These are phyloP conservation scores for Ceyx cyanopectus DNA, from an alignment of 2,113 vertebrate species.

Conservation along the genomic window DNA sequence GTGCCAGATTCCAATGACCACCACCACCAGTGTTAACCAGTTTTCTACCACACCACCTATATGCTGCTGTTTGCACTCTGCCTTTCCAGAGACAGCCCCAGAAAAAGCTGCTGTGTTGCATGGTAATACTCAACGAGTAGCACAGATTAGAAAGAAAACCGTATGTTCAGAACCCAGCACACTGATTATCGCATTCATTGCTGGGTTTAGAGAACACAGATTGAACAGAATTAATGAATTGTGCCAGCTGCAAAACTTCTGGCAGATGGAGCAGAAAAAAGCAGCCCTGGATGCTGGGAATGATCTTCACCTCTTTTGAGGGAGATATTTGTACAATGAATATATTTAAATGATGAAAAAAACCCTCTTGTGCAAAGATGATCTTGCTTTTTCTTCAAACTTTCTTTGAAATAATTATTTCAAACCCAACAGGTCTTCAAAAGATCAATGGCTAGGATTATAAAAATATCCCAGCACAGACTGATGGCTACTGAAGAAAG, in stretches of 20 bases:
- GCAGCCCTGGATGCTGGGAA: not conserved
- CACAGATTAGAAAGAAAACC: not conserved
- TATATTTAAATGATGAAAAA: constrained; percentile 3
- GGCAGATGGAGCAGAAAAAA: constrained; percentile 15
- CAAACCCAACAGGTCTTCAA: constrained; percentile 47
- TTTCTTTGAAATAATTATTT: constrained; percentile 65
- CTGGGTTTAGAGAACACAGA: constrained; percentile 27
- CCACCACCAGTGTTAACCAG: not conserved
- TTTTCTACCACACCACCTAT: not conserved
- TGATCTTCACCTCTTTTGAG: not conserved
- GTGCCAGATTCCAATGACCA: not conserved
- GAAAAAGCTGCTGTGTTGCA: not conserved
- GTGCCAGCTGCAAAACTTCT: constrained; percentile 45
- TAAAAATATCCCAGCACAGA: constrained; percentile 40
- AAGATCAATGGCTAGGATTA: constrained; percentile 44
- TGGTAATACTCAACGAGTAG: not conserved
- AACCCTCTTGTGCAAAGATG: not conserved
- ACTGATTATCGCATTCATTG: not conserved
- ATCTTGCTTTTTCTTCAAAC: constrained; percentile 14
- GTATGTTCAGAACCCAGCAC: not conserved
- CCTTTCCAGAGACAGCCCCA: not conserved
- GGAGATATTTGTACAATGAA: not conserved
- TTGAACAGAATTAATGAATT: constrained; percentile 18
- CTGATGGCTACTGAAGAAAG: not conserved
- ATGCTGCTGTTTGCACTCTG: not conserved